Evolutionary conservation across 1,140 invertebrate species (phyloP).

Genomic region (Drosophila miranda): DNA sequence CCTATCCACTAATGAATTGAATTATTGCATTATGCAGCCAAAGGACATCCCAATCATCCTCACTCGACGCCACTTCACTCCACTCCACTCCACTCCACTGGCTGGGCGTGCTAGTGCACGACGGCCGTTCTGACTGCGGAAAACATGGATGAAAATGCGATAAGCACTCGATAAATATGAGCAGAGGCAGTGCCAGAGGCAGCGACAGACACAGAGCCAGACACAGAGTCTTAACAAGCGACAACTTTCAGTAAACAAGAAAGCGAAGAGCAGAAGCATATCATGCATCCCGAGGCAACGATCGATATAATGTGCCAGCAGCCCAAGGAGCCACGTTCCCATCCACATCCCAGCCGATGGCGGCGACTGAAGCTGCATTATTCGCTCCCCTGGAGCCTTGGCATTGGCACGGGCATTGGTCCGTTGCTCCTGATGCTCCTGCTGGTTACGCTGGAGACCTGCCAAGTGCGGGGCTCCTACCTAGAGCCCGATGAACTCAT

Average conservation of each 20-base stretch:
- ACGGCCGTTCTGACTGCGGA: neutral
- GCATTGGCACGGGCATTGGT: slow-evolving; percentile 16
- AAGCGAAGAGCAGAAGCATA: slow-evolving; percentile 29
- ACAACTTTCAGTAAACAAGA: slow-evolving; percentile 57
- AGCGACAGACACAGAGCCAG: slow-evolving; percentile 2
- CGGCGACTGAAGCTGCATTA: slow-evolving; percentile 8
- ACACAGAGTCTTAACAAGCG: slow-evolving; percentile 45
- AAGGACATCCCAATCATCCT: slow-evolving; percentile 13
- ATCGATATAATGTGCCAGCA: slow-evolving; percentile 43
- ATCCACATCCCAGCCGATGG: slow-evolving; percentile 5
- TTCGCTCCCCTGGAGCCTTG: slow-evolving; percentile 18
- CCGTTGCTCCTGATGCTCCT: slow-evolving; percentile 23
- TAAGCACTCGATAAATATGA: slow-evolving; percentile 59
- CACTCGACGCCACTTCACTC: neutral
- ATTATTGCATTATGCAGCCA: slow-evolving; percentile 13
- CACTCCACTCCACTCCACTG: neutral
- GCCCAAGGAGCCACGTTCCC: slow-evolving; percentile 15
- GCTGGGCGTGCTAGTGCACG: slow-evolving; percentile 12
- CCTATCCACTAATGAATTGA: slow-evolving; percentile 1
- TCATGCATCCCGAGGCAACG: slow-evolving; percentile 59
- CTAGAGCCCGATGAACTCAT: slow-evolving; percentile 81
- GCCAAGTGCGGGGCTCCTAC: slow-evolving; percentile 50
- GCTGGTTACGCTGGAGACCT: slow-evolving; percentile 19
- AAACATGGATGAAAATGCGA: slow-evolving; percentile 45
- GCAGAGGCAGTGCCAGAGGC: slow-evolving; percentile 13